phyloP scores from a whole-genome alignment of 2,797 vertebrate species.

The Manis javanica region DNA sequence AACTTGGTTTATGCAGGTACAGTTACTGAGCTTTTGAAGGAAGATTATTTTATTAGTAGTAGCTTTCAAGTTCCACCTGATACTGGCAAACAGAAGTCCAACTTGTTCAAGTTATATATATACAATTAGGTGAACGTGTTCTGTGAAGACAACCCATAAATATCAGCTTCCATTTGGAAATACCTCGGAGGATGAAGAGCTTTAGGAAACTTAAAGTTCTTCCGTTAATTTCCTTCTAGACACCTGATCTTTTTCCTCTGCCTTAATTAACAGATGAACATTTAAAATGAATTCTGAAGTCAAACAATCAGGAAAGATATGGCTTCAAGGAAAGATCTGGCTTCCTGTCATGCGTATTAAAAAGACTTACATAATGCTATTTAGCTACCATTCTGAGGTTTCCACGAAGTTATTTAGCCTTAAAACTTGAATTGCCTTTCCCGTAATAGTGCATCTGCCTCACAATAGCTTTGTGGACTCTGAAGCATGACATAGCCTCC shows the following conservation, averaged over 20 bases:
- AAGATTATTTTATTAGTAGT: neutral
- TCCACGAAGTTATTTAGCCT: slow-evolving; percentile 24
- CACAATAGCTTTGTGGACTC: neutral
- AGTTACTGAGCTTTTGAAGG: slow-evolving; percentile 37
- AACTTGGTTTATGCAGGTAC: neutral
- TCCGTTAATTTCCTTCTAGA: no score
- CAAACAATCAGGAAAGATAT: no score
- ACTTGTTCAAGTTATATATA: slow-evolving; percentile 24
- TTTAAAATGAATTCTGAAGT: no score
- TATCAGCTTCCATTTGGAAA: slow-evolving; percentile 2
- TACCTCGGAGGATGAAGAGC: neutral
- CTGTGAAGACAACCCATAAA: neutral
- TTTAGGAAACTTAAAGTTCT: neutral
- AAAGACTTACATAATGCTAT: neutral
- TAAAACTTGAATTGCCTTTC: slow-evolving; percentile 56
- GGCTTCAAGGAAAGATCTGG: neutral
- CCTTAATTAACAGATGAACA: no score
- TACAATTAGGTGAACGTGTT: slow-evolving; percentile 17
- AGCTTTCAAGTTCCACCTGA: neutral
- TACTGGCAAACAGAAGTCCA: neutral
- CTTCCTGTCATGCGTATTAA: neutral
- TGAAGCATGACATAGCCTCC: slow-evolving; percentile 37
- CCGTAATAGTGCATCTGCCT: neutral
- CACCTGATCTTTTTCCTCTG: no score
- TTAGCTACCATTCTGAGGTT: neutral